A percentile compares a stretch with the other conserved stretches of the same genome.
Conservation (phyloP, 1,140 invertebrate species). For the Subanguina moxae region DNA sequence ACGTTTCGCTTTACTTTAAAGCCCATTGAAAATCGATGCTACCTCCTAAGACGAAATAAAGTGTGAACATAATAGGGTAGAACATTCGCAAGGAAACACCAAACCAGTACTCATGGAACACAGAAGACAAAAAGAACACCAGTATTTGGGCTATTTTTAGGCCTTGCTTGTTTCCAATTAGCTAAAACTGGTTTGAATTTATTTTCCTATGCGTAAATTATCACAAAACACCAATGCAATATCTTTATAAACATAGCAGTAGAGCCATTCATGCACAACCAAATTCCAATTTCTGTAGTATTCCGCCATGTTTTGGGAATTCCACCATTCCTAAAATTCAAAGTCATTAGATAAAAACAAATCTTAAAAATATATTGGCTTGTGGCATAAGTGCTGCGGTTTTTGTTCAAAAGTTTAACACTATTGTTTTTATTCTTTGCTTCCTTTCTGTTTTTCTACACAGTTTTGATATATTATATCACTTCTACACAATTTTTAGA, state of each 20-base stretch:
- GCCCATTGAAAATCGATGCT: too few species aligned
- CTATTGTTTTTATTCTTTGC: too few species aligned
- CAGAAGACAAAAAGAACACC: conserved; percentile 67
- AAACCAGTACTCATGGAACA: conserved; percentile 81
- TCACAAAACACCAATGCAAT: conserved; percentile 66
- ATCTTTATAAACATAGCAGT: conserved; percentile 84
- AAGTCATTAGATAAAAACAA: background rate
- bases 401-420: too few species aligned
- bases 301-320: conserved; percentile 71
- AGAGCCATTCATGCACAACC: conserved; percentile 83
- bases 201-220: background rate
- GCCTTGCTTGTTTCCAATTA: conserved; percentile 42
- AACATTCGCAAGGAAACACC: conserved; percentile 75
- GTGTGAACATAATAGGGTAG: conserved; percentile 75
- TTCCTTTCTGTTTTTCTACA: background rate
- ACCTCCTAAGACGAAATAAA: conserved; percentile 58
- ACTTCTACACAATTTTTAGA: too few species aligned
- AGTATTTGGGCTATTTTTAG: conserved; percentile 61
- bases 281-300: conserved; percentile 91
- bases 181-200: conserved; percentile 34
- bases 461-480: too few species aligned
- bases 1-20: too few species aligned
- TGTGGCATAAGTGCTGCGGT: background rate
- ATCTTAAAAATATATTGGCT: background rate
- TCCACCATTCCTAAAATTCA: conserved; percentile 85